Percentiles rank a stretch among this genome's conserved stretches.
These are phyloP conservation scores for Pyrocoelia pectoralis DNA, from an alignment of 2,888 invertebrate species.

Conservation along the genomic window DNA sequence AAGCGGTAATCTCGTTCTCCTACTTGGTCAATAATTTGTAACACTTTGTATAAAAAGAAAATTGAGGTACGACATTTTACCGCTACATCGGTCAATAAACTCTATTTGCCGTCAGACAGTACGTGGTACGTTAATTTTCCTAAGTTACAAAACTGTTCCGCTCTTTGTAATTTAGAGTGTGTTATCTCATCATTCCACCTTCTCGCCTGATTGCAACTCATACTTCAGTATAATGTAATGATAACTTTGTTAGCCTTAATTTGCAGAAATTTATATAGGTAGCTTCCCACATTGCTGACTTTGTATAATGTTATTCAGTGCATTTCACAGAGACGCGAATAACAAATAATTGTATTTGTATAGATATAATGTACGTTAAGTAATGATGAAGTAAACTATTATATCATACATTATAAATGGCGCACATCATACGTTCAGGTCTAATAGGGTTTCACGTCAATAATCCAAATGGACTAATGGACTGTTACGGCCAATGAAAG, in stretches of 20 bases:
- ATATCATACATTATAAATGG: too few relatives aligned
- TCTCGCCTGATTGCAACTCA: not conserved
- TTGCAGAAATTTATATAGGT: conserved; percentile 33
- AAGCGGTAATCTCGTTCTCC: too few relatives aligned
- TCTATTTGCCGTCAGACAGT: too few relatives aligned
- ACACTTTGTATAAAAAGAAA: too few relatives aligned
- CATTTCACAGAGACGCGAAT: too few relatives aligned
- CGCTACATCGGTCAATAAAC: not conserved
- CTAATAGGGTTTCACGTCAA: conserved; percentile 15
- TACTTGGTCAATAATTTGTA: too few relatives aligned
- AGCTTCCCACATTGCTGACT: conserved; percentile 33
- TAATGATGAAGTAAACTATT: too few relatives aligned
- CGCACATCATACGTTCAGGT: too few relatives aligned
- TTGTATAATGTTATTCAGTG: conserved; percentile 26
- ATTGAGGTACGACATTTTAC: too few relatives aligned
- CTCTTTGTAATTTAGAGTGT: not conserved
- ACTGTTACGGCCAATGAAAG: conserved; percentile 48
- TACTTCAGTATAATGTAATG: not conserved
- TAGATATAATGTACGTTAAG: too few relatives aligned
- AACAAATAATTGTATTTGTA: too few relatives aligned
- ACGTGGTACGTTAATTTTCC: too few relatives aligned
- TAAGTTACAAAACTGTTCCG: not conserved
- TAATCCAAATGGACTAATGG: conserved; percentile 44
- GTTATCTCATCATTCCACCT: not conserved
- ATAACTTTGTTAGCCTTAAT: conserved; percentile 30